Base-by-base conservation (phyloP, 2,888 invertebrate species). In the Meloe dianella region DNA sequence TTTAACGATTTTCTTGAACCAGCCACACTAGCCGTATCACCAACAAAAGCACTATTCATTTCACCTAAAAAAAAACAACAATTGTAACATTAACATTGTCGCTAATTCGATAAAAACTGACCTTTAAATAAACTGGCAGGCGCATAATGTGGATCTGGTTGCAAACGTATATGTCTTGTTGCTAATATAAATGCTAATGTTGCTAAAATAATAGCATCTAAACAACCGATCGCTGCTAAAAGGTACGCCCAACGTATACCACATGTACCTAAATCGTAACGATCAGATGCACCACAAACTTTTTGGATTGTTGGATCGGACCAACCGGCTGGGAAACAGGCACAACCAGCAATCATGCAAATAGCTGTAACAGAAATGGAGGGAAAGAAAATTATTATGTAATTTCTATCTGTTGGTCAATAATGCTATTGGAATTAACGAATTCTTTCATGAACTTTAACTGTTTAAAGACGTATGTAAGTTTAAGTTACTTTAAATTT, bases 171-270 rank as follows among this genome's bases (percentile, higher is more conserved):
- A 83, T 97, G 96, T 65, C 96, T 86, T 7, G 95, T 93, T 35
- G 96, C 97, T 74, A 98, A 87, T 77, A 97, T 95, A 85, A 98
- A 97, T 14, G 97, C 97, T 66, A 98, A 87, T 0, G 94, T 91
- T 0, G 97, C 91, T 71, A 97, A 86, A 68, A 96, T 94, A 61
- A 92, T 86, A 62, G 94, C 94, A 82, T 96, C 96, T 74, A 93
- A 83, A 64, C 94, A 92, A 0, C 93, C 96, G 70, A 98, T 95
- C 68, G 94, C 92, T 7, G 96, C 97, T 76, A 98, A 87, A 12
- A 97, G 90, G 84, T 95, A 97, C 5, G 97, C 97, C 96, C 96
- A 96, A 78, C 95, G 89, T 63, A 98, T 89, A 70, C 92, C 92
- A 81, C 98, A 98, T 27, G 92, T 90, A 41, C 96, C 97, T 84